Evolutionary conservation across 37 sponge, comb jelly and placozoan species (phyloP).

Genomic region (Haliclona indistincta): DNA sequence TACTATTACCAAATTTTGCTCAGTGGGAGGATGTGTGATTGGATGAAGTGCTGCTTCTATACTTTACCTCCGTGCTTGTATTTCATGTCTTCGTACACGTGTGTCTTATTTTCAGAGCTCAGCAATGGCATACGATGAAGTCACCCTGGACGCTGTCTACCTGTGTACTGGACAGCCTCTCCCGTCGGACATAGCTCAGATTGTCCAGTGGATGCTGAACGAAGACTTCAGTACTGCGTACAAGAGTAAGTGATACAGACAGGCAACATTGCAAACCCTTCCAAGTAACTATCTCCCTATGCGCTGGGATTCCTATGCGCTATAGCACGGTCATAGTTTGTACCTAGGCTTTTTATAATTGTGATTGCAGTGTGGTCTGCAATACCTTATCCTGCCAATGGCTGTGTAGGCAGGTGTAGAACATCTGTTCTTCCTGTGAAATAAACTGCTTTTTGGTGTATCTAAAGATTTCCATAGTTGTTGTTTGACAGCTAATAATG

Average conservation of each 20-base stretch:
- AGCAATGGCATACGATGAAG: conserved; percentile 80
- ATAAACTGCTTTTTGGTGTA: no score
- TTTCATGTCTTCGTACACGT: no score
- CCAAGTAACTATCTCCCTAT: no score
- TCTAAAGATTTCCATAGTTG: no score
- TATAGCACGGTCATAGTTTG: background rate
- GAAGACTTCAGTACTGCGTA: conserved; percentile 81
- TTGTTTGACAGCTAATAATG: no score
- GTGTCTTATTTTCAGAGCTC: conserved; percentile 64
- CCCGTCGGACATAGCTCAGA: conserved; percentile 83
- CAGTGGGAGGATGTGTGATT: background rate
- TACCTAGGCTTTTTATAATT: no score
- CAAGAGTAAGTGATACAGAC: conserved; percentile 48
- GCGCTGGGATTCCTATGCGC: no score
- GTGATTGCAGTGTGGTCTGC: no score
- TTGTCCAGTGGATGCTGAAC: conserved; percentile 94
- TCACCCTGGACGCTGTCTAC: conserved; percentile 84
- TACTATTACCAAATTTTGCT: background rate
- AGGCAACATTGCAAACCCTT: background rate
- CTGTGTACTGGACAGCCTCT: conserved; percentile 94
- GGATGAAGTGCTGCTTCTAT: background rate
- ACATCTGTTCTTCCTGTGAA: no score
- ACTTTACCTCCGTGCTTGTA: conserved; percentile 2
- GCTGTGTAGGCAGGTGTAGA: no score
- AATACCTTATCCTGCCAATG: no score